Base-by-base conservation (phyloP, 2,888 invertebrate genomes). In the Hydrotaea cyrtoneurina region DNA sequence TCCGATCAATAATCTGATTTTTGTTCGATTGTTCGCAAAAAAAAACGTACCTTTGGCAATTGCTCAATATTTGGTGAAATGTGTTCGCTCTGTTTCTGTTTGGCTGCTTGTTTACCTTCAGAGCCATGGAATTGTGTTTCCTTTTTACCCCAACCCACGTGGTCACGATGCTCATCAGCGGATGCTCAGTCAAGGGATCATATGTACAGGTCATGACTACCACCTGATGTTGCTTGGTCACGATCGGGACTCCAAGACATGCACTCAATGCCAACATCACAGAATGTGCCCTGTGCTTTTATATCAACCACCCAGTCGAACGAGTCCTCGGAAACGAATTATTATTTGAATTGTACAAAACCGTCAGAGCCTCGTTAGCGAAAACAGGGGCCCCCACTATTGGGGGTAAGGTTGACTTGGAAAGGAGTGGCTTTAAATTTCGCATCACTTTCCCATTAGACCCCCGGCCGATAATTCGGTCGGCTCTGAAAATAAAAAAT, bases 61-160 rank as follows among this genome's bases (percentile, higher is more conserved):
- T 86, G 78, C 0, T 88, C 39, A 0, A 88, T 43, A 82, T 90
- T 88, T n/a, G 76, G 26, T 0, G 88, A 82, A 1, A 78, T 13
- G n/a, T 86, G 66, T 19, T 90, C 89, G 83, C 93, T 93, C 71
- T 87, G 88, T 83, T 94, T 94, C 17, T 92, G 91, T 89, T 93
- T 94, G 4, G 96, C 96, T 57, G 96, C 96, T 77, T 94, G 93
- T 92, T 97, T 98, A 3, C 98, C 98, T 89, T 95, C 96, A 0
- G 96, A 95, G 0, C 98, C 98, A 92, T 98, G 97, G 92, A 99
- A 99, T 90, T 99, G 99, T 0, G 99, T 99, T 91, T 97, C 97
- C 89, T 97, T 97, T 83, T 96, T 97, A 0, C 99, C 99, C 99
- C 99, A 99, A 2, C 98, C 99, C 53, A 98, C 96, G 87, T 96